Evolutionary conservation across 2,888 invertebrate genomes (phyloP).

Genomic region (Antitype chi): DNA sequence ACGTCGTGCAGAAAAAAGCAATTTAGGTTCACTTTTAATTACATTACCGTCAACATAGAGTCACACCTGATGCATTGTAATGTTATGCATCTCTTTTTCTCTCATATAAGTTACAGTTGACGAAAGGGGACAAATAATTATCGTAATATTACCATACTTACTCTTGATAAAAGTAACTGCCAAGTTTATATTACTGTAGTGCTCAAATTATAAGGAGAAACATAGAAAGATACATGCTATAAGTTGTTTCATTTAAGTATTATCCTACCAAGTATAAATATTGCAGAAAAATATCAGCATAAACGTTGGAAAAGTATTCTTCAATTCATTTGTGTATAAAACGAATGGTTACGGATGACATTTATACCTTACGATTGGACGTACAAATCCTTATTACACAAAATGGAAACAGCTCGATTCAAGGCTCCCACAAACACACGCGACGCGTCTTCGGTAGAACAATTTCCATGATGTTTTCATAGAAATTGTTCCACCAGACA

Average conservation of each 20-base stretch:
- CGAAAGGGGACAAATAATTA: background rate
- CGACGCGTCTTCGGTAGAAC: too few species aligned
- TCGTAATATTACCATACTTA: background rate
- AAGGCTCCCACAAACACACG: too few species aligned
- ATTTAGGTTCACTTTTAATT: background rate
- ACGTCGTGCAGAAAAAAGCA: background rate
- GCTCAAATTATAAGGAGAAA: slow-evolving; percentile 19
- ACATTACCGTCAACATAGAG: background rate
- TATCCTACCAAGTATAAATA: slow-evolving; percentile 65
- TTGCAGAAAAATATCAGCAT: slow-evolving; percentile 66
- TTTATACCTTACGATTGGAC: slow-evolving; percentile 62
- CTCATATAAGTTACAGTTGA: background rate
- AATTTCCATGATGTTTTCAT: too few species aligned
- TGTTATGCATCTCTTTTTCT: slow-evolving; percentile 1
- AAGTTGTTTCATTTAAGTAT: slow-evolving; percentile 53
- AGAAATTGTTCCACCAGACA: too few species aligned
- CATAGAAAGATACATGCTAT: background rate
- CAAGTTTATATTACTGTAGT: background rate
- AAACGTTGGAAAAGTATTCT: slow-evolving; percentile 70
- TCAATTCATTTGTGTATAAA: slow-evolving; percentile 76
- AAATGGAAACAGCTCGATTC: background rate
- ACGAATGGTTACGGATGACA: slow-evolving; percentile 49
- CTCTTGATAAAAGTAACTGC: background rate
- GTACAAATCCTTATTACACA: background rate
- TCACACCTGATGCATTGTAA: background rate